phyloP scores from a whole-genome alignment of 2,797 vertebrate species.

The Amblyopsis hoosieri region DNA sequence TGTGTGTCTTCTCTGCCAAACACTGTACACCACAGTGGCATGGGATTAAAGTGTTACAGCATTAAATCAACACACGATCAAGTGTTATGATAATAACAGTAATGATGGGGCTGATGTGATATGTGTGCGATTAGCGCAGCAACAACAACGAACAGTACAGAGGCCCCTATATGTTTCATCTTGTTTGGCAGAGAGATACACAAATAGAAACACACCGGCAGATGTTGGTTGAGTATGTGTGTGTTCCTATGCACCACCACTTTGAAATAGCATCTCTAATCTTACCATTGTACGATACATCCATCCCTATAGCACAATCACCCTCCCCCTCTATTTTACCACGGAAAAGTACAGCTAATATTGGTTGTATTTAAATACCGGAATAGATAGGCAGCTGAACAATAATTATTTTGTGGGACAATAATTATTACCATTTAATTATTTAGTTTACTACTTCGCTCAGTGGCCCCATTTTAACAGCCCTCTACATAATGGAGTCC shows the following conservation, averaged over 20 bases:
- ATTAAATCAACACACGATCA: conserved; percentile 41
- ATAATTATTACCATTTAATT: conserved; percentile 78
- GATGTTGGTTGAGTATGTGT: background rate
- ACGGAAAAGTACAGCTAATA: conserved; percentile 48
- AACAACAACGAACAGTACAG: conserved; percentile 64
- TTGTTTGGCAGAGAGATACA: conserved; percentile 24
- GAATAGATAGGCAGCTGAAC: conserved; percentile 68
- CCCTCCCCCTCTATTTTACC: conserved; percentile 6
- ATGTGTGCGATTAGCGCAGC: conserved; percentile 31
- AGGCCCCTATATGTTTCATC: conserved; percentile 36
- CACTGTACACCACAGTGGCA: conserved; percentile 39
- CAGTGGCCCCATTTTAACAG: conserved; percentile 64
- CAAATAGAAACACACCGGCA: too few species aligned
- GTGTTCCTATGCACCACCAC: background rate
- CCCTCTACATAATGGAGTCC: conserved; percentile 65
- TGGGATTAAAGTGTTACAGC: conserved; percentile 53
- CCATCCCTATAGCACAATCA: background rate
- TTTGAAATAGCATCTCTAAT: too few species aligned
- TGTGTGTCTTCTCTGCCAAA: background rate
- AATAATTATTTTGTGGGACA: conserved; percentile 78
- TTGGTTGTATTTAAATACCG: conserved; percentile 74
- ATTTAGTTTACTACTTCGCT: conserved; percentile 73
- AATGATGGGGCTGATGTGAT: conserved; percentile 58
- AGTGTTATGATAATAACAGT: conserved; percentile 31
- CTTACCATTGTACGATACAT: too few species aligned